Conservation (phyloP, 2,888 invertebrate species). For the Pyrgus malvae region DNA sequence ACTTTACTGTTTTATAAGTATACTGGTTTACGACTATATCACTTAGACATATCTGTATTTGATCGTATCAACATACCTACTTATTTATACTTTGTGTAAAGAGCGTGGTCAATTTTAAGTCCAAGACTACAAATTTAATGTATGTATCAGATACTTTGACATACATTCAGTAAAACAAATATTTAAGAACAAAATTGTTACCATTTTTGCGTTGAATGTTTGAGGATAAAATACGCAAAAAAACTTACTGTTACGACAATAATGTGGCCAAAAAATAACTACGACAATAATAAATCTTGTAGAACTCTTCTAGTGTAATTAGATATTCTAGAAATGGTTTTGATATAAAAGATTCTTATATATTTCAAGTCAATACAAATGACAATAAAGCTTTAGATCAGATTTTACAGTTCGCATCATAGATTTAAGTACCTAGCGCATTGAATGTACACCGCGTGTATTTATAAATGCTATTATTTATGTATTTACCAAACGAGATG, state of each 20-base stretch:
- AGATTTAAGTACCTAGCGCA: constrained; percentile 5
- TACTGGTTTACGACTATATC: too few species aligned
- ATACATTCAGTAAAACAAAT: too few species aligned
- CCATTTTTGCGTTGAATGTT: background rate
- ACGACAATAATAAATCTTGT: constrained; percentile 14
- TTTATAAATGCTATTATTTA: constrained; percentile 4
- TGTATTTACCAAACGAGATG: constrained; percentile 6
- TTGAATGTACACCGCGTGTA: background rate
- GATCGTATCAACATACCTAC: background rate
- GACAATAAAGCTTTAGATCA: constrained; percentile 20
- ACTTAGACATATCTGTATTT: constrained; percentile 36
- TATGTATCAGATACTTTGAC: constrained; percentile 21
- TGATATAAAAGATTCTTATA: constrained; percentile 6
- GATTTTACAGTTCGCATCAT: constrained; percentile 2
- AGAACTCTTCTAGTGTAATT: background rate
- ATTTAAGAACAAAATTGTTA: too few species aligned
- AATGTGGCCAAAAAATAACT: constrained; percentile 6
- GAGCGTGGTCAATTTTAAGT: constrained; percentile 18
- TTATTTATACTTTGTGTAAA: background rate
- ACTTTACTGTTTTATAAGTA: too few species aligned
- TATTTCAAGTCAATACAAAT: background rate
- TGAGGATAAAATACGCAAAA: background rate
- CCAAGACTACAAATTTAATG: background rate
- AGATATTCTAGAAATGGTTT: constrained; percentile 5
- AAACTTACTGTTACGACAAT: constrained; percentile 5